Evolutionary conservation across 1,140 invertebrate species (phyloP), one percentile per base, ranked within the genome.

Genomic region (Drosophila gunungcola): DNA sequence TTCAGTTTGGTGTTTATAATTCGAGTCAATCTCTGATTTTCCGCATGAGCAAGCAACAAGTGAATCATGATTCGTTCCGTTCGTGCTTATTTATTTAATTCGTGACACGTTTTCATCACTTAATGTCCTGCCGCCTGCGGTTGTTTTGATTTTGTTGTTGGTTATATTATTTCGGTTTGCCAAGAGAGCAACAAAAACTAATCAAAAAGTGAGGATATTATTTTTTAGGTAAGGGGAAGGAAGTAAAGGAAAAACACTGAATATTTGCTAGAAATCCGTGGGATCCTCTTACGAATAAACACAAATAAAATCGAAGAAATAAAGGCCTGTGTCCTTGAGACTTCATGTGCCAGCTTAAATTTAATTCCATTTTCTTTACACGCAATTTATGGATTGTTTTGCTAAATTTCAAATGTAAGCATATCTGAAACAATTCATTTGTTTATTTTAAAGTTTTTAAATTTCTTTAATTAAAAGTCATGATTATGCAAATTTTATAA

Each of bases 121-220:
- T 25, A 21, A 34, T 32, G 25, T 5, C 25, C 7, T 3, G 13
- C 16, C 21, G 64, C 38, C 38, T 42, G 38, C 38, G 64, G 38
- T 43, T 62, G 63, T 49, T 67, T 42, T 57, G 62, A 58, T 64
- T 64, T 64, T 38, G 41, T 45, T 61, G 54, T 32, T 41, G 38
- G 12, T 61, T 42, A 41, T 61, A 60, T 60, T 34, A 60, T 65
- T 65, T 65, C 27, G 42, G 25, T 38, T 29, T 11, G 32, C 27
- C 11, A 11, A 16, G 25, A 5, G 21, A 25, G 54, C 55, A 25
- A 49, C 55, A 41, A 62, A 67, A 67, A 67, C 45, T 49, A 67
- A 67, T 67, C 63, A 67, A 49, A 65, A 68, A 36, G n/a, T 51
- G 63, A 4, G 29, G 38, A 36, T 13, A 43, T 29, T 43, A 38